phyloP scores from a whole-genome alignment of 2,113 vertebrate genomes.

The Esox niger region DNA sequence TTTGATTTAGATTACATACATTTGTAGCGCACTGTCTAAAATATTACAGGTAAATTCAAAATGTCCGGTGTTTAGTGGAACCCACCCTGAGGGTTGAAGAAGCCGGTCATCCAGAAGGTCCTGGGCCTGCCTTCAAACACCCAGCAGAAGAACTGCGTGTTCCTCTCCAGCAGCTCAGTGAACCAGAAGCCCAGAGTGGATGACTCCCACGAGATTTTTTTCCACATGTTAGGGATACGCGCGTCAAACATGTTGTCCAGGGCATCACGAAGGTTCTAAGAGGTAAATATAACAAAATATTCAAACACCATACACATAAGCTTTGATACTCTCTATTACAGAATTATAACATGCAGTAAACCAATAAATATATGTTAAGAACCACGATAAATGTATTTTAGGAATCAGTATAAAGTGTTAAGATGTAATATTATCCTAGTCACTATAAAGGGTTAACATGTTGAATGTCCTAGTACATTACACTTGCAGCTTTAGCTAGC shows the following conservation, averaged over 20 bases:
- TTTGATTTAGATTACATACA: neutral
- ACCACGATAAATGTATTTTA: too few relatives aligned
- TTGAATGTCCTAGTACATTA: neutral
- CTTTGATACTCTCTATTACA: neutral
- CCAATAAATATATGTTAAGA: too few relatives aligned
- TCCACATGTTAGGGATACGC: constrained; percentile 80
- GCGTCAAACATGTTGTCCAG: constrained; percentile 87
- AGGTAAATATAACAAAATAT: neutral
- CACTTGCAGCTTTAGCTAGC: neutral
- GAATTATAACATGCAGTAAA: too few relatives aligned
- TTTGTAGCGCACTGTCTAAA: neutral
- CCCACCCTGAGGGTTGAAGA: constrained; percentile 82
- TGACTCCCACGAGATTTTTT: constrained; percentile 85
- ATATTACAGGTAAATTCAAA: neutral
- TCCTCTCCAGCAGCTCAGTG: constrained; percentile 85
- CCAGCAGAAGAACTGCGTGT: constrained; percentile 80
- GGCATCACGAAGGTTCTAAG: constrained; percentile 77
- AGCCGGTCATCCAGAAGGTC: constrained; percentile 81
- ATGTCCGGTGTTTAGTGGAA: neutral
- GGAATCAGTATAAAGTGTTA: too few relatives aligned
- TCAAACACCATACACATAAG: neutral
- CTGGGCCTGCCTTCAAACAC: constrained; percentile 79
- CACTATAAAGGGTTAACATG: neutral
- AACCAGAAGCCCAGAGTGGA: constrained; percentile 89
- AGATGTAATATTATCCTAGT: too few relatives aligned